Evolutionary conservation across 1,140 invertebrate species (phyloP).

Genomic region (Sitodiplosis mosellana): DNA sequence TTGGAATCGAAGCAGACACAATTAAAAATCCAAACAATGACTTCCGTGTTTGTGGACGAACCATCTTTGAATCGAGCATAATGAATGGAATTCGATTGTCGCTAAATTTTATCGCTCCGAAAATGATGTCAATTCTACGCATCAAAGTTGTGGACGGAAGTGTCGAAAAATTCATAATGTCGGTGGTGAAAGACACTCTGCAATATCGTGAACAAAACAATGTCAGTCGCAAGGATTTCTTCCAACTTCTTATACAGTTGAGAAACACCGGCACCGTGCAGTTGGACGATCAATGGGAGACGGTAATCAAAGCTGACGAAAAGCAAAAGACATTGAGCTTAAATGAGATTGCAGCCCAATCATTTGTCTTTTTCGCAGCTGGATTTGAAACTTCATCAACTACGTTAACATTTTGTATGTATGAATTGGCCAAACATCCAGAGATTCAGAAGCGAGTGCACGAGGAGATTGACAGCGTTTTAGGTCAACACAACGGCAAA

Average conservation of each 20-base stretch:
- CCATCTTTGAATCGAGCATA: not conserved
- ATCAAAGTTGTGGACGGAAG: constrained; percentile 21
- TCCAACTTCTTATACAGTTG: constrained; percentile 37
- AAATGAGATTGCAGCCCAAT: constrained; percentile 8
- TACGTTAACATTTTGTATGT: constrained; percentile 33
- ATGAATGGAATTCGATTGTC: not conserved
- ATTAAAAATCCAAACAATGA: not conserved
- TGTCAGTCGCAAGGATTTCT: constrained; percentile 33
- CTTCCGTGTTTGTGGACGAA: not conserved
- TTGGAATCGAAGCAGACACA: not conserved
- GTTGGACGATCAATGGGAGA: constrained; percentile 24
- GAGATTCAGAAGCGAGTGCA: constrained; percentile 37
- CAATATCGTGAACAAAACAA: constrained; percentile 27
- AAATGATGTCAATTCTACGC: constrained; percentile 5
- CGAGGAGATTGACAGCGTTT: constrained; percentile 31
- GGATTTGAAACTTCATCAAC: constrained; percentile 28
- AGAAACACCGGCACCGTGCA: constrained; percentile 26
- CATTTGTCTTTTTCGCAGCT: constrained; percentile 8
- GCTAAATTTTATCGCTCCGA: not conserved
- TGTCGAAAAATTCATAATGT: constrained; percentile 31
- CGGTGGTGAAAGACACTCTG: constrained; percentile 33
- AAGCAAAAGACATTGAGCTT: constrained; percentile 2
- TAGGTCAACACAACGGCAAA: constrained; percentile 19
- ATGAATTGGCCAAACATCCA: constrained; percentile 35
- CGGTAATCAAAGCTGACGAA: constrained; percentile 2